These are phyloP conservation scores for Pocillopora meandrina DNA, from an alignment of 92 coral and sea anemone species.

Conservation along the genomic window DNA sequence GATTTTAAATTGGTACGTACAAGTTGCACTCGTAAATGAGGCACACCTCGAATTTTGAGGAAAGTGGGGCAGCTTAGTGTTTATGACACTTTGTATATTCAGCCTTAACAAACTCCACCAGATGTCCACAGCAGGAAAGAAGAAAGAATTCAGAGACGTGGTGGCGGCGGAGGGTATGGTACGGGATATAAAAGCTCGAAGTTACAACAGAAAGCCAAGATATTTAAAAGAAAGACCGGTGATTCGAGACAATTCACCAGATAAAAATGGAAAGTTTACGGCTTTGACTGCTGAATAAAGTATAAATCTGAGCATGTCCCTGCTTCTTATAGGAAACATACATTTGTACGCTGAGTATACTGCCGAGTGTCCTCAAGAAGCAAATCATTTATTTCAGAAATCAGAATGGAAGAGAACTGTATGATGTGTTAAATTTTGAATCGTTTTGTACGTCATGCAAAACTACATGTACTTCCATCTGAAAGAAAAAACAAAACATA, in stretches of 20 bases:
- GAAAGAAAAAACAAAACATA: too few species aligned
- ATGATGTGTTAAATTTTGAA: too few species aligned
- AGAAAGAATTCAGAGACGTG: slow-evolving; percentile 79
- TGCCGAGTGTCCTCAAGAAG: too few species aligned
- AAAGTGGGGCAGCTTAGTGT: not conserved
- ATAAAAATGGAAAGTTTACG: slow-evolving; percentile 26
- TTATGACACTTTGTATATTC: not conserved
- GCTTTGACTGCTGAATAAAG: not conserved
- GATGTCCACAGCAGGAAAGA: slow-evolving; percentile 96
- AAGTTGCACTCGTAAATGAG: not conserved
- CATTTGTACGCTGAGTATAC: too few species aligned
- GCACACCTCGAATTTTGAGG: not conserved
- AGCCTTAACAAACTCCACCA: slow-evolving; percentile 51
- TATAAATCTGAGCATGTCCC: not conserved
- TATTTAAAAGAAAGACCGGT: slow-evolving; percentile 69
- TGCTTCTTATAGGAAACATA: too few species aligned
- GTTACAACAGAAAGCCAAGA: slow-evolving; percentile 63
- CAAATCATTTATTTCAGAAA: too few species aligned
- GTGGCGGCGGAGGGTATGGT: slow-evolving; percentile 96
- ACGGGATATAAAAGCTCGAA: slow-evolving; percentile 78
- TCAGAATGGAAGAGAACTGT: too few species aligned
- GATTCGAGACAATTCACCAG: slow-evolving; percentile 86
- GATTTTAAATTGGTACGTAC: too few species aligned
- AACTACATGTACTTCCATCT: too few species aligned
- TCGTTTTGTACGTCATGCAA: too few species aligned